phyloP scores from a whole-genome alignment of 2,113 vertebrate genomes.

The Zingel zingel region DNA sequence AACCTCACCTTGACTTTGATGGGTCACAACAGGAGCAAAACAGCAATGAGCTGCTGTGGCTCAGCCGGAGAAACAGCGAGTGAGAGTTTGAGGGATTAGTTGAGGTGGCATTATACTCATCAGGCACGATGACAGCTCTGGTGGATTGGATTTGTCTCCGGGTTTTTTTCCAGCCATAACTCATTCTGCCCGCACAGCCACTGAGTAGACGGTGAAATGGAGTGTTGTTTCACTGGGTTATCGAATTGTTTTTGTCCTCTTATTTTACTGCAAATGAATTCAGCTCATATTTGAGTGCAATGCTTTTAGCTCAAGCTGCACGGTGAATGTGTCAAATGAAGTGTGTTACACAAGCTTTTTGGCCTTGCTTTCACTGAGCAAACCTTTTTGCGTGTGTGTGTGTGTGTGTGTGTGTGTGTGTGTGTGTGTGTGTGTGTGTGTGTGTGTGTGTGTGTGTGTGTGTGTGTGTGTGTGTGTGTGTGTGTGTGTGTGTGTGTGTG shows the following conservation, averaged over 20 bases:
- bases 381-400: conserved; percentile 30
- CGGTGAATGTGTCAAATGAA: conserved; percentile 74
- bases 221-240: conserved; percentile 52
- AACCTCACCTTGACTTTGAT: conserved; percentile 68
- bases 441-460: conserved; percentile 29
- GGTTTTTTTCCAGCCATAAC: conserved; percentile 50
- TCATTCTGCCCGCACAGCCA: conserved; percentile 45
- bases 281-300: conserved; percentile 66
- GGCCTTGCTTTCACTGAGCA: conserved; percentile 55
- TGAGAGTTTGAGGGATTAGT: conserved; percentile 67
- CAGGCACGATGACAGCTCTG: conserved; percentile 64
- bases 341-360: conserved; percentile 76
- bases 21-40: conserved; percentile 60
- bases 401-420: conserved; percentile 24
- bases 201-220: conserved; percentile 38
- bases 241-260: conserved; percentile 71
- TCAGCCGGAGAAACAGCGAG: conserved; percentile 44
- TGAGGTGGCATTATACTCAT: conserved; percentile 63
- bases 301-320: conserved; percentile 71
- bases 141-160: conserved; percentile 69
- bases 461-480: not conserved
- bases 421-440: conserved; percentile 26
- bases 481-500: too few relatives aligned
- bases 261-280: conserved; percentile 71
- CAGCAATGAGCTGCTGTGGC: conserved; percentile 37